A percentile compares a stretch with the other conserved stretches of the same genome.
Conservation (phyloP, 2,888 invertebrate species). For the Drosophila prolongata region DNA sequence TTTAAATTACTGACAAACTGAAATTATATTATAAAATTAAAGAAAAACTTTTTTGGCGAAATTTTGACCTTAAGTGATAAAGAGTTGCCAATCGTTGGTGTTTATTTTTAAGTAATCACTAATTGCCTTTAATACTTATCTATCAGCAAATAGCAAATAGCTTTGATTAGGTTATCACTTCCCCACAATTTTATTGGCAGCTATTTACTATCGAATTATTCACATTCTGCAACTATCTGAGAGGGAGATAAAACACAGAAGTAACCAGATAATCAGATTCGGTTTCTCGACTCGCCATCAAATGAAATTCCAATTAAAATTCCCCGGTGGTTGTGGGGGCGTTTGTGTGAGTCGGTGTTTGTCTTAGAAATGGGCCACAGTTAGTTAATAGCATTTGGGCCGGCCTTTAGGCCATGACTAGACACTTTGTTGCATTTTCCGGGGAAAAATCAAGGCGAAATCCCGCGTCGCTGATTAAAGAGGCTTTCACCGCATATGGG, state of each 20-base stretch:
- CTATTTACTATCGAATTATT: constrained; percentile 19
- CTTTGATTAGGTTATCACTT: background rate
- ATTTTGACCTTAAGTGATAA: too few species aligned
- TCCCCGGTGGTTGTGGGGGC: constrained; percentile 23
- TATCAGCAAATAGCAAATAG: constrained; percentile 13
- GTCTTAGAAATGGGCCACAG: constrained; percentile 63
- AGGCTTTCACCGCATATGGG: constrained; percentile 76
- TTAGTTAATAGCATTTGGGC: constrained; percentile 67
- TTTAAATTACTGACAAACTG: too few species aligned
- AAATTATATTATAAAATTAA: too few species aligned
- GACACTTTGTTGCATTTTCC: constrained; percentile 66
- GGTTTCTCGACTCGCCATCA: constrained; percentile 15
- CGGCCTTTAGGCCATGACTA: constrained; percentile 61
- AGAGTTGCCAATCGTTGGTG: background rate
- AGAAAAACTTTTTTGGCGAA: too few species aligned
- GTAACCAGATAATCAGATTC: constrained; percentile 30
- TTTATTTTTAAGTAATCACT: background rate
- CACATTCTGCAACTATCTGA: constrained; percentile 23
- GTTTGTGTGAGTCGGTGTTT: constrained; percentile 20
- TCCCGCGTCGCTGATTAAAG: constrained; percentile 67
- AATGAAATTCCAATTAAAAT: constrained; percentile 70
- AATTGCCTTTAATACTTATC: background rate
- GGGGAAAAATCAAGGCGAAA: constrained; percentile 72
- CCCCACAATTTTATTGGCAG: constrained; percentile 3
- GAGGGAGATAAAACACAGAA: background rate